These are phyloP conservation scores for Lathamus discolor DNA, from an alignment of 2,113 vertebrate species.

Conservation along the genomic window DNA sequence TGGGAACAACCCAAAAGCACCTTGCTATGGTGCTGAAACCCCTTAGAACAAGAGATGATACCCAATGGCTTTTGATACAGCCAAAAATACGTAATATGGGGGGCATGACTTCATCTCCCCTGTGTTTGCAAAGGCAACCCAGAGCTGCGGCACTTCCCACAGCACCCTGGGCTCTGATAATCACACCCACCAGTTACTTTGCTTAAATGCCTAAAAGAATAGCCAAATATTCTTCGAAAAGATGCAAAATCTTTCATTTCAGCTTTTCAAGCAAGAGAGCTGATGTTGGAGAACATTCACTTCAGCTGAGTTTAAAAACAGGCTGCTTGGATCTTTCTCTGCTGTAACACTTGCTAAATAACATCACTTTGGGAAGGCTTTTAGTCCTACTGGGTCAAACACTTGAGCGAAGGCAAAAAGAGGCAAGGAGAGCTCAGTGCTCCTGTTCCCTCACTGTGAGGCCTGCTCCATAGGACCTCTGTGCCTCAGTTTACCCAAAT, in stretches of 20 bases:
- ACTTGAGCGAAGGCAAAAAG: neutral
- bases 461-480: fast-evolving
- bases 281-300: neutral
- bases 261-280: neutral
- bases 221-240: neutral
- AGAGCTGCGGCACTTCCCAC: fast-evolving
- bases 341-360: no score
- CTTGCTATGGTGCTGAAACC: neutral
- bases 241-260: neutral
- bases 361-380: neutral
- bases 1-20: neutral
- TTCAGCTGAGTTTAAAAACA: neutral
- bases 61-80: neutral
- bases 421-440: neutral
- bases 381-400: neutral
- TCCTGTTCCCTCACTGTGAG: neutral
- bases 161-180: fast-evolving
- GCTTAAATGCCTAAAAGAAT: neutral
- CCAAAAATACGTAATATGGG: fast-evolving
- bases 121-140: neutral
- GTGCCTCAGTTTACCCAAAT: neutral
- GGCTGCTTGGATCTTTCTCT: fast-evolving
- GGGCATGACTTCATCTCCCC: neutral
- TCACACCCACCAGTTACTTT: neutral
- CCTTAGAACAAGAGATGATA: neutral